Evolutionary conservation across 2,888 invertebrate genomes (phyloP).

Genomic region (Ichneumoninae sp.): DNA sequence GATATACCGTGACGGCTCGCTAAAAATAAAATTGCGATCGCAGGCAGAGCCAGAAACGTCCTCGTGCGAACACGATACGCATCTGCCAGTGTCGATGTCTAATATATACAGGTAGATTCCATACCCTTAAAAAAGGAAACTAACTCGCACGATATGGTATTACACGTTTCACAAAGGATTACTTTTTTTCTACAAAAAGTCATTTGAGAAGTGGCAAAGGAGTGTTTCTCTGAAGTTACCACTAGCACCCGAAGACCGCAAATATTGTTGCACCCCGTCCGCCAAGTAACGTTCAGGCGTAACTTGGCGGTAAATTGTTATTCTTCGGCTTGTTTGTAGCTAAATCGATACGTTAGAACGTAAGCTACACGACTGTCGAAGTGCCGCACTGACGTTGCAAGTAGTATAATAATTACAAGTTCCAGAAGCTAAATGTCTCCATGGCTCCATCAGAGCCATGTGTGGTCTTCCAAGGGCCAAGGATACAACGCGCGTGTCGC

Average conservation of each 20-base stretch:
- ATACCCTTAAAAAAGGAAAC: background rate
- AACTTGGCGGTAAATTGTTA: background rate
- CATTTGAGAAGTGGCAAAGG: background rate
- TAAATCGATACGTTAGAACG: background rate
- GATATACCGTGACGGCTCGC: conserved; percentile 39
- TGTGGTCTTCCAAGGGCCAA: background rate
- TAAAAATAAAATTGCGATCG: conserved; percentile 48
- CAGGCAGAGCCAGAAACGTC: background rate
- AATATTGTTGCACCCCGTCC: background rate
- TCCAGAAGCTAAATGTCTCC: background rate
- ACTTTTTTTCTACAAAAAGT: background rate
- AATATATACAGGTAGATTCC: background rate
- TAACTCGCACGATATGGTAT: background rate
- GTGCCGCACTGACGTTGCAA: background rate
- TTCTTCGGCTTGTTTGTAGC: background rate
- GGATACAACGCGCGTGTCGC: conserved; percentile 1
- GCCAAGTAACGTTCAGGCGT: no score
- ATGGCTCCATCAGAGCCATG: background rate
- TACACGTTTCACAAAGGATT: background rate
- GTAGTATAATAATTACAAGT: background rate
- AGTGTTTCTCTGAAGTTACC: background rate
- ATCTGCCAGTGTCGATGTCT: background rate
- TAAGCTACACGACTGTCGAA: background rate
- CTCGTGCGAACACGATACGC: conserved; percentile 1
- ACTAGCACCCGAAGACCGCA: no score